phyloP scores from a whole-genome alignment of 2,113 vertebrate genomes.

The Indicator maculatus region DNA sequence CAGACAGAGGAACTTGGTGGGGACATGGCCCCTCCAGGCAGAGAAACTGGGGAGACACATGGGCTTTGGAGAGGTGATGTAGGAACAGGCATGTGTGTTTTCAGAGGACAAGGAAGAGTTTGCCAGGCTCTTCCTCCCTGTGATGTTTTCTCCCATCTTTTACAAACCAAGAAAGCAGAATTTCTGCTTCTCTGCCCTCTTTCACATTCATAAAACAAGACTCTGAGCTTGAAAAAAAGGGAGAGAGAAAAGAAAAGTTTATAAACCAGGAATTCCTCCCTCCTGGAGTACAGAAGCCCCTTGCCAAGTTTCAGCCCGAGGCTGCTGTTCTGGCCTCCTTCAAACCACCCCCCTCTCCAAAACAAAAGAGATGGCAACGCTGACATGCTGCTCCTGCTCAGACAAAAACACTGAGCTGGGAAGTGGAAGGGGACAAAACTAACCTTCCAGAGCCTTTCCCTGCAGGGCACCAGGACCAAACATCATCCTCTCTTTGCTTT shows the following conservation, averaged over 20 bases:
- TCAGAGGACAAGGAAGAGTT: background rate
- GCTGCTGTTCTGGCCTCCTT: background rate
- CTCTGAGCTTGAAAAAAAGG: background rate
- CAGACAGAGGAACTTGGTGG: no score
- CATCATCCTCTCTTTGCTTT: background rate
- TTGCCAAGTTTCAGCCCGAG: background rate
- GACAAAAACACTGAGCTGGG: background rate
- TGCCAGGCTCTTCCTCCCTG: background rate
- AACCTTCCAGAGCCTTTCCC: background rate
- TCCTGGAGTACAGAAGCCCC: background rate
- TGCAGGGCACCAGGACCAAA: background rate
- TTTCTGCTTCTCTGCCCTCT: slow-evolving; percentile 30
- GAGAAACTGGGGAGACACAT: background rate
- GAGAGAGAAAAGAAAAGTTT: background rate
- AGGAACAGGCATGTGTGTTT: background rate
- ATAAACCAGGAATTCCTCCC: background rate
- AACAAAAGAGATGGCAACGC: background rate
- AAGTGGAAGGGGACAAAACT: background rate
- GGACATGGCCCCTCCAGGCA: background rate
- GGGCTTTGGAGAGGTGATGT: background rate
- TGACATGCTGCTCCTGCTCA: background rate
- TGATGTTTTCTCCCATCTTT: background rate
- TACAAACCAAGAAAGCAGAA: background rate
- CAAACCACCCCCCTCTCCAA: background rate
- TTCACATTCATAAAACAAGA: background rate